These are phyloP conservation scores for Apodemus sylvaticus DNA, from an alignment of 2,113 vertebrate genomes.

Conservation along the genomic window DNA sequence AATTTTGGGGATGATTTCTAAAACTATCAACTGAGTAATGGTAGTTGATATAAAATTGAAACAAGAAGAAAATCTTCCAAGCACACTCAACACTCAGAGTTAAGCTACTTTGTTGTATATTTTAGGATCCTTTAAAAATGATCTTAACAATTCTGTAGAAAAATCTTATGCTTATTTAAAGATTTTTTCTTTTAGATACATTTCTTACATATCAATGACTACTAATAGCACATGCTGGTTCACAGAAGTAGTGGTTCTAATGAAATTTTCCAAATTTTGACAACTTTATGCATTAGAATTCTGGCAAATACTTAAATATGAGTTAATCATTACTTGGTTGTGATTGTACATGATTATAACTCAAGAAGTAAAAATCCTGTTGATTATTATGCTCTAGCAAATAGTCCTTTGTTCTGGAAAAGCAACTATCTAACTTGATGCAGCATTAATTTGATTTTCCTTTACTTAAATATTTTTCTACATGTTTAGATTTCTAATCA, in stretches of 20 bases:
- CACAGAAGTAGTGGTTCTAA: background rate
- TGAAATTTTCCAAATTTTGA: background rate
- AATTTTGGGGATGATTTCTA: background rate
- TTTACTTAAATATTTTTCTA: background rate
- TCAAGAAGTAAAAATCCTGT: background rate
- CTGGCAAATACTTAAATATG: background rate
- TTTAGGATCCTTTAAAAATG: background rate
- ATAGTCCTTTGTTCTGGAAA: background rate
- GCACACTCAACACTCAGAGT: background rate
- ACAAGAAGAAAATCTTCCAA: background rate
- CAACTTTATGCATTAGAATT: background rate
- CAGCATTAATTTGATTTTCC: background rate
- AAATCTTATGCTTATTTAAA: background rate
- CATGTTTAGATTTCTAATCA: background rate
- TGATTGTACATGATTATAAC: conserved; percentile 7
- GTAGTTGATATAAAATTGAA: background rate
- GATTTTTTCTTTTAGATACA: background rate
- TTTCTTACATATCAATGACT: background rate
- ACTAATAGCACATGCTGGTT: background rate
- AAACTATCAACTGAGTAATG: background rate
- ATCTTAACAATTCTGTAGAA: background rate
- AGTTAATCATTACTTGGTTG: background rate
- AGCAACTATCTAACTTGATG: background rate
- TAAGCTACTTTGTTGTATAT: background rate
- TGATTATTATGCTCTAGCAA: background rate